Evolutionary conservation across 2,113 vertebrate genomes (phyloP), one percentile per base, ranked within the genome.

Genomic region (Melanostigma gelatinosum): DNA sequence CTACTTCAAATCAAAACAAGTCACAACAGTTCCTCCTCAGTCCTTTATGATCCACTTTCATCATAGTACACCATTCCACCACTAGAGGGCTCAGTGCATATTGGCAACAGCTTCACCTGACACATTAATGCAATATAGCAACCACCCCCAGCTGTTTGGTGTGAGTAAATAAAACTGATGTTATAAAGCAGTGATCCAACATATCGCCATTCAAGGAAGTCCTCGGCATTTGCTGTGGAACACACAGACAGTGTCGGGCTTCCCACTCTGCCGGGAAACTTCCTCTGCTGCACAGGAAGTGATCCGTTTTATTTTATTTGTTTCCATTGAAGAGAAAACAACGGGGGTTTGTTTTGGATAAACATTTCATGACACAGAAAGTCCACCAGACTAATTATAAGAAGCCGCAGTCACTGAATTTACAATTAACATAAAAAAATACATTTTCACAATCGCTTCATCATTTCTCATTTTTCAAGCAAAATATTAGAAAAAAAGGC

Each of bases 81-180:
- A 84, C 75, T 22, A 77, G 87, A 87, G 65, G 82, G 75, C 84
- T 76, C 68, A 24, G 10, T n/a, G 55, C 34, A 42, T 55, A 57
- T 11, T 32, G 18, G 54, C 38, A 80, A 54, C 24, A 52, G 38
- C 27, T 46, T 68, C 36, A 70, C 48, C n/a, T 77, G 48, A 65
- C 22, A 54, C 44, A 60, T 57, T 32, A 42, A 9, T 61, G 42
- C 18, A 69, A 8, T n/a, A 32, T 1, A 36, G 5, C 32, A 29
- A 4, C 63, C 48, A 55, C 20, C 4, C 32, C 8, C 22, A 27
- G 52, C 22, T 77, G 29, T 50, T 46, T 40, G 16, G 5, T 40
- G 10, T 50, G 16, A 66, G 29, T 52, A 36, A 20, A 66, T 57
- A 11, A 24, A 83, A 8, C 34, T 3, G 3, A 24, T 0, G 8